Evolutionary conservation across 2,113 vertebrate genomes (phyloP).

Genomic region (Oriolus oriolus): DNA sequence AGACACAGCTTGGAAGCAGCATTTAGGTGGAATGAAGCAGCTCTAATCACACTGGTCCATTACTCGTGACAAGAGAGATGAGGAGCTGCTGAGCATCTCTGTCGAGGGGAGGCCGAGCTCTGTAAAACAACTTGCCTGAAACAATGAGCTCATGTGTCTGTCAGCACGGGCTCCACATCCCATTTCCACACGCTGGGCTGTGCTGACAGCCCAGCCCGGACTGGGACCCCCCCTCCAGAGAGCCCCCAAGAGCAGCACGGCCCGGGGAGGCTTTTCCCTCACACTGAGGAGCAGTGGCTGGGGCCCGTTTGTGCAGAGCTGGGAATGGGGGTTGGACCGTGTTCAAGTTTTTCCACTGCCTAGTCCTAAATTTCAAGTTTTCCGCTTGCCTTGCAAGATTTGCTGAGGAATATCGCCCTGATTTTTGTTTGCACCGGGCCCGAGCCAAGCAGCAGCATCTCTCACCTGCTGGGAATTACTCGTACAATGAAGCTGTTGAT

Average conservation of each 20-base stretch:
- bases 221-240: not conserved
- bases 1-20: not conserved
- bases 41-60: not conserved
- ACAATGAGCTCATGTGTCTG: not conserved
- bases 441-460: not conserved
- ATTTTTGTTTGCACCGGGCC: not conserved
- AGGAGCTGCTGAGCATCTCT: not conserved
- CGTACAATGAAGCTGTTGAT: accelerated
- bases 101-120: not conserved
- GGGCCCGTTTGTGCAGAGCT: not conserved
- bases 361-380: not conserved
- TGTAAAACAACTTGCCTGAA: not conserved
- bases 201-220: accelerated
- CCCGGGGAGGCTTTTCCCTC: not conserved
- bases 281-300: accelerated
- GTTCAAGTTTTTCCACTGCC: not conserved
- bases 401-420: not conserved
- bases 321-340: not conserved
- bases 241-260: accelerated
- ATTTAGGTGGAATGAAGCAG: not conserved
- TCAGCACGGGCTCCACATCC: not conserved
- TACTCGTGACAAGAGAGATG: not conserved
- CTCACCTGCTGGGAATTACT: not conserved
- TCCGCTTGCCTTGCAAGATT: not conserved
- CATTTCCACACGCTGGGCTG: accelerated